A percentile compares a stretch with the other conserved stretches of the same genome.
Conservation (phyloP, 2,888 invertebrate species). For the Augiades crinisus region DNA sequence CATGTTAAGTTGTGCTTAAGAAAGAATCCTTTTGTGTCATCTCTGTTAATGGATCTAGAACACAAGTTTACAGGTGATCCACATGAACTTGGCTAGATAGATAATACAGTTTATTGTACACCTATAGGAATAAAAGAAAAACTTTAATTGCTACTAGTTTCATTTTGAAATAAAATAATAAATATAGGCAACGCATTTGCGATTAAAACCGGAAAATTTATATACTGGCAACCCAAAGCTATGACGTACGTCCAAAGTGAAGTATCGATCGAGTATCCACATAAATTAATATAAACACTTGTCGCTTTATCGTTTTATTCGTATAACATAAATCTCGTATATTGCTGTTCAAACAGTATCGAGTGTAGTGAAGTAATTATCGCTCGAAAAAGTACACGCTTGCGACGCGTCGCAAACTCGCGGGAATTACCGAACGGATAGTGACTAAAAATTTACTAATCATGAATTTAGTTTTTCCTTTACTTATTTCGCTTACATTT, state of each 20-base stretch:
- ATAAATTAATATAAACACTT: conserved; percentile 52
- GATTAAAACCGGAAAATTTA: conserved; percentile 9
- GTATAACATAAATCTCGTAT: conserved; percentile 34
- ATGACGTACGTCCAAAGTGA: conserved; percentile 49
- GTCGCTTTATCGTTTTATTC: conserved; percentile 39
- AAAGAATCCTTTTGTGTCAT: too few species aligned
- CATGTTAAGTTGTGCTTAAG: too few species aligned
- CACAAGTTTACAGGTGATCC: too few species aligned
- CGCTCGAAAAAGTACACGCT: conserved; percentile 1
- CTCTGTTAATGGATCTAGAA: too few species aligned
- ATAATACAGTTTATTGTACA: too few species aligned
- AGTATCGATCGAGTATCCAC: conserved; percentile 48
- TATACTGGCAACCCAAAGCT: conserved; percentile 40
- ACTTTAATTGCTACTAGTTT: too few species aligned
- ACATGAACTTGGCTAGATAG: too few species aligned
- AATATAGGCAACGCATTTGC: too few species aligned
- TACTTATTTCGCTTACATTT: conserved; percentile 25
- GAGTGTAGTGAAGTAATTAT: conserved; percentile 26
- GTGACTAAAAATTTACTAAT: background rate
- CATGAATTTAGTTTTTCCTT: conserved; percentile 25
- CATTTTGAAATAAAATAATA: too few species aligned
- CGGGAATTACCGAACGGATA: conserved; percentile 28
- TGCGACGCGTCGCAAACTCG: background rate
- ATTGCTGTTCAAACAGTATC: conserved; percentile 22
- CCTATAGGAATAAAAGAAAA: too few species aligned